Base-by-base conservation (phyloP, 2,888 invertebrate species). In the Tuberolachnus salignus region DNA sequence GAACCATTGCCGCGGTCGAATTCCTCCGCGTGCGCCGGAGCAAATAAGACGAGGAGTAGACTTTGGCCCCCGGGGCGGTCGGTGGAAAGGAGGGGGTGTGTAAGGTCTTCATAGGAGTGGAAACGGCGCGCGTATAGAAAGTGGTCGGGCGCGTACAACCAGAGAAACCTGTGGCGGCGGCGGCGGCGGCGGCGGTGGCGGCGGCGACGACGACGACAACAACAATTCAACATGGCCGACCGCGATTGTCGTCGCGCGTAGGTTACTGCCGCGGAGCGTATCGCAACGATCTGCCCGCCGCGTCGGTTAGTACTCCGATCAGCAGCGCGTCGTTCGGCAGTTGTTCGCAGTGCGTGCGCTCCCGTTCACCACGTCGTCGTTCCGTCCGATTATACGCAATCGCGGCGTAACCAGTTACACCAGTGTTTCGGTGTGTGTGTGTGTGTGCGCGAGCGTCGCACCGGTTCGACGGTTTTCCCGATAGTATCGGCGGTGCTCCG, bases 141-240 rank as follows among this genome's bases (percentile, higher is more conserved):
- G 71, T 71, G 71, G 71, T 23, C 44, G 70, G 42, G n/a, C 53
- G 42, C 14, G n/a, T 34, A 21, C 14, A 44, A 21, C 1, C 23
- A 26, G 57, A 23, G 57, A 26, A 55, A 55, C 55, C 23, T 4
- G 23, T 8, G 26, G 53, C 14, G 14, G 66, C 26, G 11, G 49
- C 23, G 59, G 49, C 26, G 16, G 6, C 34, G 34, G 6, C 34
- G 19, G n/a, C 51, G 4, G 3, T 11, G 34, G 42, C 44, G 16
- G 21, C 10, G 16, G 42, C 55, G 10, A 55, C n/a, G 9, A 26
- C 23, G 2, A 49, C 42, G 21, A 53, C 16, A 55, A 44, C 16
- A 51, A 69, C n/a, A 67, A 67, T 71, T 59, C 71, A 71, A 71
- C 59, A 71, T 71, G 71, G 71, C 71, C 57, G 71, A 4, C 59